These are phyloP conservation scores for Botia kubotai DNA, from an alignment of 2,797 vertebrate species.

Conservation along the genomic window DNA sequence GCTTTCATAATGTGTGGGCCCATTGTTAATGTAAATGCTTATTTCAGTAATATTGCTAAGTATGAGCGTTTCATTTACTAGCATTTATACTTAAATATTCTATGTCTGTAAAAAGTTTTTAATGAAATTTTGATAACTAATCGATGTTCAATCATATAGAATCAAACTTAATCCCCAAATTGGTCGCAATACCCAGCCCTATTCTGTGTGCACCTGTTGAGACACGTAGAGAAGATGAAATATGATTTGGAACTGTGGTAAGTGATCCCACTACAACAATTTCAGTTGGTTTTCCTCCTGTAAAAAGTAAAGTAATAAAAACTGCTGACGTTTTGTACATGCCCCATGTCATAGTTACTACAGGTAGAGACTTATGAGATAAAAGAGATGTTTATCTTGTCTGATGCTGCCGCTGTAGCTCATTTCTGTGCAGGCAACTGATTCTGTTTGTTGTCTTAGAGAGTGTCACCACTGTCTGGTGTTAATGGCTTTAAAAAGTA, in stretches of 20 bases:
- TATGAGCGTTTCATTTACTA: too few relatives aligned
- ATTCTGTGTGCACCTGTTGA: too few relatives aligned
- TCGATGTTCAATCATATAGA: too few relatives aligned
- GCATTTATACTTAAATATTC: too few relatives aligned
- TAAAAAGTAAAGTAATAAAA: constrained; percentile 32
- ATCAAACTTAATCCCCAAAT: too few relatives aligned
- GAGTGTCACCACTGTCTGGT: neutral
- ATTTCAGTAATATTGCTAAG: too few relatives aligned
- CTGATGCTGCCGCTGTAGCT: constrained; percentile 8
- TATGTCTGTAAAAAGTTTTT: too few relatives aligned
- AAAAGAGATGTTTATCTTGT: constrained; percentile 29
- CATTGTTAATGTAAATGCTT: too few relatives aligned
- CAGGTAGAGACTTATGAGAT: constrained; percentile 4
- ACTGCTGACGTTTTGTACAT: constrained; percentile 17
- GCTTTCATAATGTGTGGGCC: too few relatives aligned
- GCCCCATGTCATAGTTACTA: constrained; percentile 10
- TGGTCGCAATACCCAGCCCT: too few relatives aligned
- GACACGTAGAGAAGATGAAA: neutral
- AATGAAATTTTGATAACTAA: too few relatives aligned
- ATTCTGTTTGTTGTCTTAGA: constrained; percentile 20
- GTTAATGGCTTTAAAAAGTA: constrained; percentile 39
- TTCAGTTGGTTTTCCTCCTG: neutral
- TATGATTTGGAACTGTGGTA: neutral
- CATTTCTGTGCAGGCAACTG: constrained; percentile 25
- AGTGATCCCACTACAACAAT: neutral